A percentile compares a stretch with the other conserved stretches of the same genome.
Evolutionary conservation across 2,888 invertebrate species (phyloP).

Genomic region (Bellardia bayeri): DNA sequence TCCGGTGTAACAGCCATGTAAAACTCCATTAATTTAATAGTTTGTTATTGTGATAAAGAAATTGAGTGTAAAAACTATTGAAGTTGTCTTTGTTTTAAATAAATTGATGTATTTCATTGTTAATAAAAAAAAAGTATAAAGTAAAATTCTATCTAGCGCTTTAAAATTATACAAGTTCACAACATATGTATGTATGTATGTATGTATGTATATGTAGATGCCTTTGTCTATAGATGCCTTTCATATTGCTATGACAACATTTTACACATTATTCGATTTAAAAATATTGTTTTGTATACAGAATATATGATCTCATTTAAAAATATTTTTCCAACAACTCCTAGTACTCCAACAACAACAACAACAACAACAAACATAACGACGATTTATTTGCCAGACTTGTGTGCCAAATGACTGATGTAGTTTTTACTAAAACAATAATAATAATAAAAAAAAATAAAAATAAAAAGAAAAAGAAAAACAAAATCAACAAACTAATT

Average conservation of each 20-base stretch:
- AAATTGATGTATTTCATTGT: not conserved
- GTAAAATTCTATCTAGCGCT: too few relatives aligned
- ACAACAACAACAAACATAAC: conserved; percentile 41
- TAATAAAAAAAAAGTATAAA: too few relatives aligned
- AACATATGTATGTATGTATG: too few relatives aligned
- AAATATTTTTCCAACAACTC: conserved; percentile 51
- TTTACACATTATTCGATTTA: not conserved
- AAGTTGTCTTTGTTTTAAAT: conserved; percentile 38
- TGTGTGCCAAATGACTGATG: conserved; percentile 85
- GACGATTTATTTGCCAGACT: conserved; percentile 77
- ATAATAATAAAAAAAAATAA: conserved; percentile 23
- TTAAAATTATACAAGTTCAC: too few relatives aligned
- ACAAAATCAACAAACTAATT: conserved; percentile 2
- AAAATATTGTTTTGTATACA: conserved; percentile 46
- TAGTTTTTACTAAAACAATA: conserved; percentile 78
- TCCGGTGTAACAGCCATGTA: not conserved
- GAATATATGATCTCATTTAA: conserved; percentile 59
- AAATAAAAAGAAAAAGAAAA: too few relatives aligned
- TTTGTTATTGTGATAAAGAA: not conserved
- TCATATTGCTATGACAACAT: not conserved
- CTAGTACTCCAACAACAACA: conserved; percentile 10
- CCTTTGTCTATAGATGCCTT: not conserved
- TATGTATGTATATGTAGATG: too few relatives aligned
- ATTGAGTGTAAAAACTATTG: conserved; percentile 44
- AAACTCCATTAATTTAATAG: not conserved